These are phyloP conservation scores for Balearica regulorum DNA, from an alignment of 2,797 vertebrate genomes.

Conservation along the genomic window DNA sequence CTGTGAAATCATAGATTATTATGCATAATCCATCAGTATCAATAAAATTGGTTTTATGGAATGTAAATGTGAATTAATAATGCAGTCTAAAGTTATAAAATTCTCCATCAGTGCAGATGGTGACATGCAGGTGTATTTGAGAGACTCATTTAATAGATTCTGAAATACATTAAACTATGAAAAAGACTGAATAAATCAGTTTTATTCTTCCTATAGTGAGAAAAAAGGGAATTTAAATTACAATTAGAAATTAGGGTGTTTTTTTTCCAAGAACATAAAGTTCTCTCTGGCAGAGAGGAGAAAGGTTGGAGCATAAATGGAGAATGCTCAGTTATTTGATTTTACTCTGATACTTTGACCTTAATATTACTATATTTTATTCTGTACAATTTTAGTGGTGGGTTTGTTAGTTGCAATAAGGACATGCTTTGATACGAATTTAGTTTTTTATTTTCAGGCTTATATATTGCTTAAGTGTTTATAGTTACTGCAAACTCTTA, in stretches of 20 bases:
- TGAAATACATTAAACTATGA: not conserved
- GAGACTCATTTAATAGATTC: not conserved
- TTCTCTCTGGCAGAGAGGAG: not conserved
- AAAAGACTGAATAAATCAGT: not conserved
- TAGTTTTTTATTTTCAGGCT: not conserved
- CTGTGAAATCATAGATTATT: conserved; percentile 11
- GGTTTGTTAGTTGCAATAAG: not conserved
- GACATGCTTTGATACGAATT: not conserved
- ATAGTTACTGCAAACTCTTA: not conserved
- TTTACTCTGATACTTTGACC: not conserved
- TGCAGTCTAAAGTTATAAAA: conserved; percentile 30
- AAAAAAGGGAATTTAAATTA: not conserved
- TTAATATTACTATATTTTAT: not conserved
- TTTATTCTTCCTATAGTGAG: not conserved
- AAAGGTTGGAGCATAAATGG: not conserved
- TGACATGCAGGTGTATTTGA: not conserved
- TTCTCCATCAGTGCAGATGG: not conserved
- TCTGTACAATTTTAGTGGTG: not conserved
- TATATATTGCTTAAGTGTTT: not conserved
- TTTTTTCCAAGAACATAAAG: not conserved
- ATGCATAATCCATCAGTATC: not conserved
- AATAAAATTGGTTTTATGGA: conserved; percentile 23
- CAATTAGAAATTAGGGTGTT: not conserved
- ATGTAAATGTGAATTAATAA: conserved; percentile 30
- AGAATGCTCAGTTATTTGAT: not conserved